Percentiles rank a stretch among this genome's conserved stretches.
Conservation (phyloP, 1,140 invertebrate species). For the Zaprionus davidi region DNA sequence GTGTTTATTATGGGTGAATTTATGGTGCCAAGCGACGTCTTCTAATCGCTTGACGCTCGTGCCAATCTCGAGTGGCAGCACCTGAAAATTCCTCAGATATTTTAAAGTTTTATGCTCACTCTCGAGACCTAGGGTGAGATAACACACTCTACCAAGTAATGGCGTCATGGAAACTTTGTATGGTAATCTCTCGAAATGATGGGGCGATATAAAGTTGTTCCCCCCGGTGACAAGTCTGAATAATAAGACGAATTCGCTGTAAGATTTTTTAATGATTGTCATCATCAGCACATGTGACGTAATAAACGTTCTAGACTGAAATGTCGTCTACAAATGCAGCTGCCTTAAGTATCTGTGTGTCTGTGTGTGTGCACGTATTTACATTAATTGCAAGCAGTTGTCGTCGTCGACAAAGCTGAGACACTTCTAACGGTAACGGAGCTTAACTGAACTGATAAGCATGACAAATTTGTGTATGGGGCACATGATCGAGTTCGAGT, state of each 20-base stretch:
- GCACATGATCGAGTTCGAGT: slow-evolving; percentile 68
- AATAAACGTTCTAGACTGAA: neutral
- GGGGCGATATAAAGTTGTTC: neutral
- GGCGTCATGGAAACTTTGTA: slow-evolving; percentile 45
- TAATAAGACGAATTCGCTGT: slow-evolving; percentile 8
- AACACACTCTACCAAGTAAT: slow-evolving; percentile 10
- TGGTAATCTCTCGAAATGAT: slow-evolving; percentile 28
- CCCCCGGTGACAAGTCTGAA: neutral
- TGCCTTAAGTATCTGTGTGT: neutral
- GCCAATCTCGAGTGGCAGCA: slow-evolving; percentile 41
- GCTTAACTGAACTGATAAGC: slow-evolving; percentile 68
- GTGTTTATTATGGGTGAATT: slow-evolving; percentile 11
- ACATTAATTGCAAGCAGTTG: slow-evolving; percentile 13
- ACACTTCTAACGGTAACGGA: slow-evolving; percentile 8
- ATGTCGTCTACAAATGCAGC: neutral
- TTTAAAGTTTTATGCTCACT: slow-evolving; percentile 38
- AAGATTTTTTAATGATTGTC: slow-evolving; percentile 19
- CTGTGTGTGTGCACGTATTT: slow-evolving; percentile 20
- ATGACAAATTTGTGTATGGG: slow-evolving; percentile 71
- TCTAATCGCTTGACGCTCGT: slow-evolving; percentile 17
- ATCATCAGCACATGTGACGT: slow-evolving; percentile 27
- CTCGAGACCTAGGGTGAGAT: slow-evolving; percentile 11
- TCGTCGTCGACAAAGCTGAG: neutral
- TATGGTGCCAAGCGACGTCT: slow-evolving; percentile 21
- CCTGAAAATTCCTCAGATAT: slow-evolving; percentile 18